Percentiles rank a stretch among this genome's conserved stretches.
Evolutionary conservation across 1,140 invertebrate species (phyloP).

Genomic region (Chelonus insularis): DNA sequence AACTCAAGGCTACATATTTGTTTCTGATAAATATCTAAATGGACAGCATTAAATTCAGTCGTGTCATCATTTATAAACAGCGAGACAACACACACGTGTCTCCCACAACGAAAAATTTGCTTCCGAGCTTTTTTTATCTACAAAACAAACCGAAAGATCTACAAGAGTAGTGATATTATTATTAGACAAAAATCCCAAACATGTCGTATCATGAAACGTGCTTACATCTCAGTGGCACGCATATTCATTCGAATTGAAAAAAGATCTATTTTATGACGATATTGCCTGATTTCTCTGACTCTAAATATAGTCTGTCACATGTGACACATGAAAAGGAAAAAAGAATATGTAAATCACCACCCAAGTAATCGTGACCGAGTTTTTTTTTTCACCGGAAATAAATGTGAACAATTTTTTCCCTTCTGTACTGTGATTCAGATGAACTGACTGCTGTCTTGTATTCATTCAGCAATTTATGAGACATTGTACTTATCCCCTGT

Average conservation of each 20-base stretch:
- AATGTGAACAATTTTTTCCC: neutral
- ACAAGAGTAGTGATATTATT: no score
- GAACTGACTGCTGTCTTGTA: neutral
- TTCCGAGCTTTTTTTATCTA: no score
- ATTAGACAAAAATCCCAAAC: no score
- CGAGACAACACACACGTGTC: neutral
- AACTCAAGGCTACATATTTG: neutral
- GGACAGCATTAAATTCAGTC: slow-evolving; percentile 3
- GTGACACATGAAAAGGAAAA: neutral
- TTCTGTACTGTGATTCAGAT: neutral
- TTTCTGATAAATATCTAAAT: slow-evolving; percentile 16
- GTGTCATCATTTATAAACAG: neutral
- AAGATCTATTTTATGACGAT: no score
- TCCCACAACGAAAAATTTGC: no score
- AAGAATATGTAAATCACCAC: neutral
- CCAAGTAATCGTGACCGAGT: neutral
- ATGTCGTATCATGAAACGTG: no score
- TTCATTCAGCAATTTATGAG: no score
- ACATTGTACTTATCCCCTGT: no score
- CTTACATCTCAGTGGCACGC: no score
- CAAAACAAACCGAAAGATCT: no score
- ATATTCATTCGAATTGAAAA: no score
- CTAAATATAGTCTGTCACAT: neutral
- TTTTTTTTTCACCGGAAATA: neutral
- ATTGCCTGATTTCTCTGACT: neutral